Percentiles rank a stretch among this genome's conserved stretches.
Evolutionary conservation across 1,140 invertebrate genomes (phyloP).

Genomic region (Ptiloglossa arizonensis): DNA sequence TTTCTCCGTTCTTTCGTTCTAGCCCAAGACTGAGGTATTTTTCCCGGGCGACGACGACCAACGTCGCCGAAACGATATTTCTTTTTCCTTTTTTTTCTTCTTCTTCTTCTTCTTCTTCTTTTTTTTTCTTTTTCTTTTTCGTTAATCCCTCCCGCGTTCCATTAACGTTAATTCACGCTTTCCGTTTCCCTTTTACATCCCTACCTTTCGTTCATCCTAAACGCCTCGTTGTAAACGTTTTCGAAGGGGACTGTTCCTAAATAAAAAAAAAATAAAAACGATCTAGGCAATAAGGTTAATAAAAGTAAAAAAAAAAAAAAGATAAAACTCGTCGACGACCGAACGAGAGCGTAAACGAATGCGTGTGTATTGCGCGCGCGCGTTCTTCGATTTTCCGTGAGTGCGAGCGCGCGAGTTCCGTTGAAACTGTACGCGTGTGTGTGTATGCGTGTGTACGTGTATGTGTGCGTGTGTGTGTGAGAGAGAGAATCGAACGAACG

Average conservation of each 20-base stretch:
- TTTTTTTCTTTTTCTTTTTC: too few species aligned
- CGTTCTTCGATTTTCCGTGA: conserved; percentile 35
- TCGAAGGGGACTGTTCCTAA: conserved; percentile 82
- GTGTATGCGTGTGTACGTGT: too few species aligned
- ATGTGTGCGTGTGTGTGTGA: background rate
- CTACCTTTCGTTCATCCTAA: conserved; percentile 57
- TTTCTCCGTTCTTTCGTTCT: conserved; percentile 69
- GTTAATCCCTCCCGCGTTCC: too few species aligned
- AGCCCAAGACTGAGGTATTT: conserved; percentile 79
- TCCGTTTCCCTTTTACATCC: conserved; percentile 45
- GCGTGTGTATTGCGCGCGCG: conserved; percentile 24
- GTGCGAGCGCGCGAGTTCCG: background rate
- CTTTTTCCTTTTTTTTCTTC: conserved; percentile 47
- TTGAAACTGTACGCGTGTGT: conserved; percentile 18
- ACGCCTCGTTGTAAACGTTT: conserved; percentile 78
- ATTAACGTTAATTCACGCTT: conserved; percentile 1
- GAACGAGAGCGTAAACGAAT: conserved; percentile 18
- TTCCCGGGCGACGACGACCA: conserved; percentile 38
- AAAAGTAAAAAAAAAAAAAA: conserved; percentile 50
- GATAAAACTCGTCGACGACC: conserved; percentile 41
- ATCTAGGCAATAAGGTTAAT: conserved; percentile 81
- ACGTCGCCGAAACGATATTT: conserved; percentile 14
- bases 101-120: conserved; percentile 60
- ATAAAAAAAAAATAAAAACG: conserved; percentile 66
- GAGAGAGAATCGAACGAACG: conserved; percentile 21